Conservation (phyloP, 2,113 vertebrate genomes). For the Hiodon tergisus region DNA sequence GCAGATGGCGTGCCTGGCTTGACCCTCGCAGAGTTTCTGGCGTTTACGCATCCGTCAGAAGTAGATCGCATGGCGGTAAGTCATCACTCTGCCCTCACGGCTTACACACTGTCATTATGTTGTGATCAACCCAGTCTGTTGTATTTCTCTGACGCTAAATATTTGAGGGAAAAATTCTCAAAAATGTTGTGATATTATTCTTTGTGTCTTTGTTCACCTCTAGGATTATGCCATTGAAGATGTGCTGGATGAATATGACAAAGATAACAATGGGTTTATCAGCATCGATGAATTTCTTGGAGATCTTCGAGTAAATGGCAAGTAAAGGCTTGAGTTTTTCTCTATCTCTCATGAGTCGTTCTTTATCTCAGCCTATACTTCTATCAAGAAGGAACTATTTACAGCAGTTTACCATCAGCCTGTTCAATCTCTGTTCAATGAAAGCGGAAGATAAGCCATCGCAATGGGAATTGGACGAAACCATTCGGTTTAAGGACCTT, state of each 20-base stretch:
- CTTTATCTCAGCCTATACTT: not conserved
- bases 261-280: conserved; percentile 82
- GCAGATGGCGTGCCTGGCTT: conserved; percentile 66
- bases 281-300: conserved; percentile 88
- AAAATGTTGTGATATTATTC: too few relatives aligned
- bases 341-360: not conserved
- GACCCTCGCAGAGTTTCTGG: conserved; percentile 79
- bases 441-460: conserved; percentile 72
- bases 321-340: conserved; percentile 32
- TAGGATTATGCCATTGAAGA: conserved; percentile 94
- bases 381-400: conserved; percentile 1
- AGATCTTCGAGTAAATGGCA: conserved; percentile 79
- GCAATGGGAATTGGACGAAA: conserved; percentile 90
- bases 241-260: conserved; percentile 86
- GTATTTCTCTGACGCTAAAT: not conserved
- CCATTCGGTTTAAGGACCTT: conserved; percentile 83
- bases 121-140: too few relatives aligned
- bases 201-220: not conserved
- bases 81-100: not conserved
- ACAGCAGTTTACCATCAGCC: conserved; percentile 24
- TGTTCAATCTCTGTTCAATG: not conserved
- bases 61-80: conserved; percentile 91
- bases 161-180: too few relatives aligned
- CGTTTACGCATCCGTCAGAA: conserved; percentile 91
- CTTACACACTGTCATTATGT: not conserved